Evolutionary conservation across 2,113 vertebrate species (phyloP).

Genomic region (Cavia porcellus): DNA sequence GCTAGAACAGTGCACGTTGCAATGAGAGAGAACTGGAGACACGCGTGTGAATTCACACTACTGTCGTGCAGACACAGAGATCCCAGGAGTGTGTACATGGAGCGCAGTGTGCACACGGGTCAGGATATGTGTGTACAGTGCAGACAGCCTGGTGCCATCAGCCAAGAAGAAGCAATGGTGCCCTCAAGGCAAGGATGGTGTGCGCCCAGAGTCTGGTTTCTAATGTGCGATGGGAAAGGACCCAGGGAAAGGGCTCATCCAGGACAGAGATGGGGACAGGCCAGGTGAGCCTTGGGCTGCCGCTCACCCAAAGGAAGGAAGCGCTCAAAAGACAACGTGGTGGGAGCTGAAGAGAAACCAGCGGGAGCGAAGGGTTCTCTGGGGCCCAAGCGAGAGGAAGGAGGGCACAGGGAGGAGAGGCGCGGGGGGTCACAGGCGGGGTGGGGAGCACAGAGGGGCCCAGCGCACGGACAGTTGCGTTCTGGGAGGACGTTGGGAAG

Average conservation of each 20-base stretch:
- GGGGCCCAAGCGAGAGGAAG: not conserved
- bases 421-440: no score
- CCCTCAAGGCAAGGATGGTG: not conserved
- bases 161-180: not conserved
- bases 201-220: no score
- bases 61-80: not conserved
- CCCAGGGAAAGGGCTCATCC: not conserved
- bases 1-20: not conserved
- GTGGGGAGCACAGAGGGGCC: not conserved
- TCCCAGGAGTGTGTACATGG: no score
- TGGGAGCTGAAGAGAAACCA: no score
- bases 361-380: rapidly evolving
- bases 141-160: not conserved
- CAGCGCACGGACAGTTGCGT: not conserved
- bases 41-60: not conserved
- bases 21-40: not conserved
- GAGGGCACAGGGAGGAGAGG: not conserved
- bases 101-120: not conserved
- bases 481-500: not conserved
- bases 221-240: not conserved
- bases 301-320: rapidly evolving
- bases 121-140: no score
- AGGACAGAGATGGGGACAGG: not conserved
- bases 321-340: rapidly evolving
- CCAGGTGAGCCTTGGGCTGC: not conserved